phyloP scores from a whole-genome alignment of 2,113 vertebrate species.

The Hiodon alosoides region DNA sequence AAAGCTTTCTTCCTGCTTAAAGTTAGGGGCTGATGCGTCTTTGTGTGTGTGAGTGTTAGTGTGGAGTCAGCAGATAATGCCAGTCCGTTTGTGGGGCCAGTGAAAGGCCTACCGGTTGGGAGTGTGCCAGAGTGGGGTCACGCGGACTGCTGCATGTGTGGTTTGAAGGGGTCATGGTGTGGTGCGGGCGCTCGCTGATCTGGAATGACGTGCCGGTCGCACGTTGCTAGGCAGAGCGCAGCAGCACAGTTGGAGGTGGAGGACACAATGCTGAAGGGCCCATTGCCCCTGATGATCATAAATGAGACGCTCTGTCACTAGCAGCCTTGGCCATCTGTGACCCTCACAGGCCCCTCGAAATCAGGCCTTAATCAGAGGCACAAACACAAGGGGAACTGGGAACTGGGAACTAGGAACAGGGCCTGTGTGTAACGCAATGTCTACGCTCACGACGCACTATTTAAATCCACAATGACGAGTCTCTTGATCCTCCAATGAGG shows the following conservation, averaged over 20 bases:
- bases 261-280: constrained; percentile 39
- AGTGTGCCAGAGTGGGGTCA: not conserved
- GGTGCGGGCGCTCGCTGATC: constrained; percentile 29
- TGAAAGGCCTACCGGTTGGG: not conserved
- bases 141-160: not conserved
- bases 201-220: constrained; percentile 38
- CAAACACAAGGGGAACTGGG: not conserved
- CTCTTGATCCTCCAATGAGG: not conserved
- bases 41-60: not conserved
- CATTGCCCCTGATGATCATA: constrained; percentile 46
- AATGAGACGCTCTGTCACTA: constrained; percentile 36
- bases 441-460: not conserved
- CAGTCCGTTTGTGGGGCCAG: not conserved
- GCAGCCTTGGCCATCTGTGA: constrained; percentile 39
- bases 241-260: constrained; percentile 39
- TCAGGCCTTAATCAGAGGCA: constrained; percentile 18
- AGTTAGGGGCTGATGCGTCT: not conserved
- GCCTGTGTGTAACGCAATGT: not conserved
- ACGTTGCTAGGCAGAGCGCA: constrained; percentile 46
- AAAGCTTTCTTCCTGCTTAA: too few species aligned
- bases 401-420: not conserved
- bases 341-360: constrained; percentile 25
- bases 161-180: constrained; percentile 29
- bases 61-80: not conserved
- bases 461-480: not conserved